Evolutionary conservation across 2,113 vertebrate genomes (phyloP), one percentile per base, ranked within the genome.

Genomic region (Herpetotheres cachinnans): DNA sequence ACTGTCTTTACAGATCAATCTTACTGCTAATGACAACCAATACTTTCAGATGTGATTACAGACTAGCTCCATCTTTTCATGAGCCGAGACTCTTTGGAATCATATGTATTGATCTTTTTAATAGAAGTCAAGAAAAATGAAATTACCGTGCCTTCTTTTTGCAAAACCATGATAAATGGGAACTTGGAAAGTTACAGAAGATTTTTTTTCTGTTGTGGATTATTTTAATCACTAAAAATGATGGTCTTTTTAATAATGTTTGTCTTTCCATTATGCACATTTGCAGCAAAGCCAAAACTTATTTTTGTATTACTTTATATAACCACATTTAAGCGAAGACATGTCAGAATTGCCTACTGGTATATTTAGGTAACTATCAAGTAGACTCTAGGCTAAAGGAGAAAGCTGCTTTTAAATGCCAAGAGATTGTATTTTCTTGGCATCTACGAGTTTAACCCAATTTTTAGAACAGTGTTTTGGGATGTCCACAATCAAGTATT

Each of bases 51-150:
- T 98, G 97, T 98, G 98, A 99, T 99, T 99, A 99, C 98, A 97
- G 95, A 96, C 96, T 97, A 96, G 97, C 98, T 98, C 98, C 98
- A 98, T 99, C 98, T 99, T 98, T 98, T 97, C 97, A 97, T 97
- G 97, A 98, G 97, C 97, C 97, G 98, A 98, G 98, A 98, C 98
- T 98, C 98, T 98, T 97, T 98, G 98, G 98, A 98, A 99, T 98
- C 98, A 98, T 98, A 98, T 94, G 97, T 99, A 99, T 99, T 98
- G 98, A 99, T 99, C 98, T 98, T 98, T 98, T 98, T 98, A 99
- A 99, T 99, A 99, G 98, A 99, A 99, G 98, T 98, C 98, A 98
- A 98, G 97, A 98, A 98, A 99, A 99, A 99, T 99, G 98, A 99
- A 98, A 99, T 99, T 98, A 99, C 98, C 20, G 78, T 90, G 97